Evolutionary conservation across 2,113 vertebrate species (phyloP).

Genomic region (Brienomyrus longianalis): DNA sequence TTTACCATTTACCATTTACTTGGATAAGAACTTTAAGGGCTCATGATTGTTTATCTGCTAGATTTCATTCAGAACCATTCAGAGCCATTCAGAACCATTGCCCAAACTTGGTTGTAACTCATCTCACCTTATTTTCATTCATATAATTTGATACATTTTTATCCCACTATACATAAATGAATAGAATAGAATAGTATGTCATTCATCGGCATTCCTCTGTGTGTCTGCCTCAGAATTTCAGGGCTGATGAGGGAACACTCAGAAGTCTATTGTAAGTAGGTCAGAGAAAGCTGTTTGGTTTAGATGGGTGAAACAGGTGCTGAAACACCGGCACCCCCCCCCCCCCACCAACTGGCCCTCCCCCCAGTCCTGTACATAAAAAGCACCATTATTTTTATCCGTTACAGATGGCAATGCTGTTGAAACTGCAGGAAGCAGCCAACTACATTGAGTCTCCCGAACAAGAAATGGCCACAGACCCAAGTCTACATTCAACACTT

Average conservation of each 20-base stretch:
- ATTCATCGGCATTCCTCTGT: neutral
- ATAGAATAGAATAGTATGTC: too few species aligned
- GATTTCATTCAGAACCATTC: neutral
- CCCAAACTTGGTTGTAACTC: neutral
- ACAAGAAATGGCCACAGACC: conserved; percentile 77
- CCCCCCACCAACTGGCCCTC: neutral
- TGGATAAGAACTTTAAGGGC: neutral
- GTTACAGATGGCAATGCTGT: conserved; percentile 93
- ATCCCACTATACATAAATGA: neutral
- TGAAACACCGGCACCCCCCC: neutral
- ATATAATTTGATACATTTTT: neutral
- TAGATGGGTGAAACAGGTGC: neutral
- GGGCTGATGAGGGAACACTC: neutral
- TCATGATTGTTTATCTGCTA: neutral
- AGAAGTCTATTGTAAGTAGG: neutral
- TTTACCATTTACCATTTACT: too few species aligned
- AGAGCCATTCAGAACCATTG: neutral
- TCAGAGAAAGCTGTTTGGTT: neutral
- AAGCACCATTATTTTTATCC: conserved; percentile 12
- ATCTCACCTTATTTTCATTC: neutral
- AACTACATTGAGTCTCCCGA: conserved; percentile 97
- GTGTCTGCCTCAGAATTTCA: neutral
- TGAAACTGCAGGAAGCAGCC: conserved; percentile 96
- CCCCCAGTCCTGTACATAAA: neutral
- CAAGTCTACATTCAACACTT: conserved; percentile 73